A percentile compares a stretch with the other conserved stretches of the same genome.
Conservation (phyloP, 2,113 vertebrate species). For the Procavia capensis region DNA sequence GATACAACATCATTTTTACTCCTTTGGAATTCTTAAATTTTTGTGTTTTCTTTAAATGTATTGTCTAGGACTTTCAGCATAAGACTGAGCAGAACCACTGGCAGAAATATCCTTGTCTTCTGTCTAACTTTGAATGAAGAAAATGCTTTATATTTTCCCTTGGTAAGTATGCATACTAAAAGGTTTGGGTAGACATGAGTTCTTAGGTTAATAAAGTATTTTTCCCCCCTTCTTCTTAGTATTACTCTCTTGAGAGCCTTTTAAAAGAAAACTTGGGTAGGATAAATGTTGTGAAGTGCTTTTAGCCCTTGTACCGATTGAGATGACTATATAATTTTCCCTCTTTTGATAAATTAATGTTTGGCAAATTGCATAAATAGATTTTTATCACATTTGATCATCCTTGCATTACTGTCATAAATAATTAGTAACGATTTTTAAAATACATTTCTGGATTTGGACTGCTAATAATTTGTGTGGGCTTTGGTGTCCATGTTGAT, state of each 20-base stretch:
- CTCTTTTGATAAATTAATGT: neutral
- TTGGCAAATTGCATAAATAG: neutral
- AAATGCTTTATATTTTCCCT: neutral
- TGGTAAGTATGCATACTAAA: neutral
- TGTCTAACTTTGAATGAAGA: conserved; percentile 36
- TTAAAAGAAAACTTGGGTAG: neutral
- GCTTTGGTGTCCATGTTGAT: neutral
- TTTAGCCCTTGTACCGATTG: neutral
- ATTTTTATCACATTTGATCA: conserved; percentile 33
- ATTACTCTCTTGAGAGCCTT: neutral
- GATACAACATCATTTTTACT: neutral
- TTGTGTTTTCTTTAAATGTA: conserved; percentile 2
- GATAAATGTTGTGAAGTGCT: neutral
- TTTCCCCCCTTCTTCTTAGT: neutral
- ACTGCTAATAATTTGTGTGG: conserved; percentile 26
- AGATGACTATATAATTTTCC: neutral
- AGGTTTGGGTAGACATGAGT: neutral
- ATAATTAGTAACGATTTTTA: neutral
- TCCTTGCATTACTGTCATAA: conserved; percentile 14
- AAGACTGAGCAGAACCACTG: neutral
- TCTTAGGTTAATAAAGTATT: neutral
- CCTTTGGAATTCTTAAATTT: neutral
- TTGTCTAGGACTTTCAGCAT: neutral
- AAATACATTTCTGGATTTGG: neutral
- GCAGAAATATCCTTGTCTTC: neutral